Conservation (phyloP, 2,888 invertebrate genomes). For the Tigriopus californicus region DNA sequence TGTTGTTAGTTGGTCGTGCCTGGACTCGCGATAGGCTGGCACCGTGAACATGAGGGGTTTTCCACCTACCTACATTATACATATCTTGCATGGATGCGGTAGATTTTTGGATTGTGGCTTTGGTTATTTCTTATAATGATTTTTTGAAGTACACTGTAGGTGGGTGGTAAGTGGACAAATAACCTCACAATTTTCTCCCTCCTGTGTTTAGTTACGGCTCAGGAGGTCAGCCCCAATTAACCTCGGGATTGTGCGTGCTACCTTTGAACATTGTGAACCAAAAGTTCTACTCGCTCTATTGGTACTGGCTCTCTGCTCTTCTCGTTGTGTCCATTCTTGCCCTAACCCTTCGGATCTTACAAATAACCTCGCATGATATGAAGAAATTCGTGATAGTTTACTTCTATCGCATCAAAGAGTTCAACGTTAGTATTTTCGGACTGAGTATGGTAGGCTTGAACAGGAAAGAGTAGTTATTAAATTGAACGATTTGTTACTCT, state of each 20-base stretch:
- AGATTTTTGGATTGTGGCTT: background rate
- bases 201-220: background rate
- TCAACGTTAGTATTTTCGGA: background rate
- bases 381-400: background rate
- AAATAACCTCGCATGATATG: background rate
- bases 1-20: too few species aligned
- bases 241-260: background rate
- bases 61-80: too few species aligned
- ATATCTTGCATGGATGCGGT: background rate
- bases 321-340: background rate
- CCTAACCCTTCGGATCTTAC: background rate
- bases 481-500: background rate
- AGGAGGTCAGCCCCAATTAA: background rate
- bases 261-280: constrained; percentile 11
- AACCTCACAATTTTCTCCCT: too few species aligned
- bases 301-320: background rate
- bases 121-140: background rate
- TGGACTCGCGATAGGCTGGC: too few species aligned
- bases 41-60: too few species aligned
- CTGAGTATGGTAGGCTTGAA: background rate
- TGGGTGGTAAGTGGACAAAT: too few species aligned
- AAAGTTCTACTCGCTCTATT: constrained; percentile 1
- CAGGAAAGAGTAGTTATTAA: background rate
- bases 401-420: background rate
- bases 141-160: background rate